Percentiles rank a stretch among this genome's conserved stretches.
Conservation (phyloP, 2,888 invertebrate species). For the Aphodius sticticus region DNA sequence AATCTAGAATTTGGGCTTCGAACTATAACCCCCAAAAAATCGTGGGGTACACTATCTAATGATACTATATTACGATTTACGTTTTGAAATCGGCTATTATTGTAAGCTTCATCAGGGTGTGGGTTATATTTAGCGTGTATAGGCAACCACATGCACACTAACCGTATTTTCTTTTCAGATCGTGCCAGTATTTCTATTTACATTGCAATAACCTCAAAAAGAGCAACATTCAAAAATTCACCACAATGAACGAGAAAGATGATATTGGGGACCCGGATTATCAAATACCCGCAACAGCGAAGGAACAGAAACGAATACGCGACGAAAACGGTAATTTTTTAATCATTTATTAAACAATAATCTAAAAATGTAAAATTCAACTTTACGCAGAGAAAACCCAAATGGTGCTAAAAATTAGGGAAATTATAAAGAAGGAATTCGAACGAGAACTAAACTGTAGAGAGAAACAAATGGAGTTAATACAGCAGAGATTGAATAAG, state of each 20-base stretch:
- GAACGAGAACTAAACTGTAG: conserved; percentile 72
- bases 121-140: too few relatives aligned
- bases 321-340: conserved; percentile 50
- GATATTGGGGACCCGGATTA: conserved; percentile 53
- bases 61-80: too few relatives aligned
- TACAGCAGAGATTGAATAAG: conserved; percentile 71
- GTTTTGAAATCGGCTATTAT: too few relatives aligned
- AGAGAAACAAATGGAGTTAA: conserved; percentile 74
- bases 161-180: too few relatives aligned
- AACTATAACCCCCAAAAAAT: too few relatives aligned
- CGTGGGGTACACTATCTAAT: too few relatives aligned
- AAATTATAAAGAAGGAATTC: conserved; percentile 77
- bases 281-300: conserved; percentile 49
- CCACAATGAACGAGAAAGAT: conserved; percentile 15
- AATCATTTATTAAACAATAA: conserved; percentile 11
- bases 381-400: conserved; percentile 58
- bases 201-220: too few relatives aligned
- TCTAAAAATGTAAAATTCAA: not conserved
- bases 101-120: too few relatives aligned
- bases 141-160: too few relatives aligned
- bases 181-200: too few relatives aligned
- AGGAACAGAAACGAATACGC: conserved; percentile 49
- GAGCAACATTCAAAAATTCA: not conserved
- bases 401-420: conserved; percentile 69
- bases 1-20: too few relatives aligned